Conservation (phyloP, 2,113 vertebrate genomes). For the Scolopax mira region DNA sequence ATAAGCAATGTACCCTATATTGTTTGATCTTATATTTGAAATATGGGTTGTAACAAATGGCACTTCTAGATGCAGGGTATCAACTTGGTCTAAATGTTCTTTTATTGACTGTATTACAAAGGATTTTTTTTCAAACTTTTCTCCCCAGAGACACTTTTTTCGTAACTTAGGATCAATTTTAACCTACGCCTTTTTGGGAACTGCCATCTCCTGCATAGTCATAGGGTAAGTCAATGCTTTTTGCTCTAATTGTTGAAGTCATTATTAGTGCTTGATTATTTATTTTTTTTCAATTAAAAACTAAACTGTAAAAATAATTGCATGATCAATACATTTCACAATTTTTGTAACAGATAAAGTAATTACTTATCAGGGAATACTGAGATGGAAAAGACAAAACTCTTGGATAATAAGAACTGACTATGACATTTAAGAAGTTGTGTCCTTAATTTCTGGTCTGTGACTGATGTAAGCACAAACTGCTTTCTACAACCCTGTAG, state of each 20-base stretch:
- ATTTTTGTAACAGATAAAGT: background rate
- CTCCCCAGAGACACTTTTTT: constrained; percentile 82
- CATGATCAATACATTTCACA: background rate
- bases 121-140: background rate
- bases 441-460: background rate
- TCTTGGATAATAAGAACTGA: background rate
- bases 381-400: background rate
- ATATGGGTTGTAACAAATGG: background rate
- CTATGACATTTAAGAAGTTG: background rate
- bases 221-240: constrained; percentile 80
- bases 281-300: background rate
- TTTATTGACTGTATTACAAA: background rate
- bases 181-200: constrained; percentile 85
- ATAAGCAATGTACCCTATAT: background rate
- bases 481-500: background rate
- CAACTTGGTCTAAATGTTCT: background rate
- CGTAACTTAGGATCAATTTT: constrained; percentile 84
- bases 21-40: background rate
- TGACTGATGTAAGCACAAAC: background rate
- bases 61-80: background rate
- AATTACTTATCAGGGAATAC: background rate
- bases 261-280: background rate
- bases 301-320: background rate
- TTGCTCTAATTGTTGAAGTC: background rate
- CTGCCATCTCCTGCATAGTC: constrained; percentile 80